These are phyloP conservation scores for Sinonovacula constricta DNA, from an alignment of 1,140 invertebrate genomes.

Conservation along the genomic window DNA sequence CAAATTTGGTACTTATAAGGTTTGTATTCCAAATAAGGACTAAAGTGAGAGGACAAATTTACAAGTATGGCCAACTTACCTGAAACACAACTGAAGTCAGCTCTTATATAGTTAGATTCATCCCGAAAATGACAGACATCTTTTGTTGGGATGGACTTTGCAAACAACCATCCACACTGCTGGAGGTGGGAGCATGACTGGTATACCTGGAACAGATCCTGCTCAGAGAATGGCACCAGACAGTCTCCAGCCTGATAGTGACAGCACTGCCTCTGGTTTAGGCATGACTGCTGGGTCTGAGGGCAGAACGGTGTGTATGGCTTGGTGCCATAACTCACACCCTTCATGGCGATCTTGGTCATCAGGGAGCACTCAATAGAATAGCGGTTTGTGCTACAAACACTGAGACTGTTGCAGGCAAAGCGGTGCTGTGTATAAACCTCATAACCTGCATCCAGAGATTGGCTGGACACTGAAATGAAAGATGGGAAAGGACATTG, in stretches of 20 bases:
- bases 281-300: conserved; percentile 1
- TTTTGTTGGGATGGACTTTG: conserved; percentile 5
- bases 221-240: conserved; percentile 13
- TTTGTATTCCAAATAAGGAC: too few relatives aligned
- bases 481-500: too few relatives aligned
- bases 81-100: conserved; percentile 36
- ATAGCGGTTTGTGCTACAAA: conserved; percentile 20
- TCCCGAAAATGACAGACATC: conserved; percentile 22
- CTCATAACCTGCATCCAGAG: not conserved
- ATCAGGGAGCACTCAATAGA: conserved; percentile 29
- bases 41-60: too few relatives aligned
- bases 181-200: conserved; percentile 17
- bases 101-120: conserved; percentile 35
- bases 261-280: conserved; percentile 13
- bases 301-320: conserved; percentile 33
- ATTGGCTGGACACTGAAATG: not conserved
- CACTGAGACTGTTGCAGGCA: conserved; percentile 22
- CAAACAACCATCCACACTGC: conserved; percentile 49
- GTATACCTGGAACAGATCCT: conserved; percentile 28
- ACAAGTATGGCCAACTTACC: too few relatives aligned
- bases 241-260: conserved; percentile 29
- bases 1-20: too few relatives aligned
- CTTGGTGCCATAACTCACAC: conserved; percentile 38
- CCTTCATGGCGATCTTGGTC: conserved; percentile 24
- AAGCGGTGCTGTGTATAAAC: not conserved